Percentiles rank a stretch among this genome's conserved stretches.
phyloP scores from a whole-genome alignment of 2,113 vertebrate genomes.

The Seriola rivoliana region DNA sequence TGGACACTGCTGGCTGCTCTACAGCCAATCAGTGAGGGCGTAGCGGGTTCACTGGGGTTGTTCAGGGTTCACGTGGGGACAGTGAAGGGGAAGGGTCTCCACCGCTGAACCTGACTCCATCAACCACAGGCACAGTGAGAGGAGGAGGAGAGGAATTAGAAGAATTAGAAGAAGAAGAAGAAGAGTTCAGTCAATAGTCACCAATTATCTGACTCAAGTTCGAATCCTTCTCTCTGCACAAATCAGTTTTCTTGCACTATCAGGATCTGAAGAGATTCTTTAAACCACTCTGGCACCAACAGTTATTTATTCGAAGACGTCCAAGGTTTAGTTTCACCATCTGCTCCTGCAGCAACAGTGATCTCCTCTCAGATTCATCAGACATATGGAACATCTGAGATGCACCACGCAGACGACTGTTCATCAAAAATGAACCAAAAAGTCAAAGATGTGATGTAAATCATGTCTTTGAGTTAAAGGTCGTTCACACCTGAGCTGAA shows the following conservation, averaged over 20 bases:
- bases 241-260: conserved; percentile 3
- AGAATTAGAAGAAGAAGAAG: background rate
- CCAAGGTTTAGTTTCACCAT: conserved; percentile 8
- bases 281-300: background rate
- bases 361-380: conserved; percentile 13
- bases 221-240: background rate
- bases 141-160: background rate
- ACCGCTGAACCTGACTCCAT: background rate
- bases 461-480: no score
- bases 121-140: background rate
- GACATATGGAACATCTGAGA: background rate
- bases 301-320: conserved; percentile 24
- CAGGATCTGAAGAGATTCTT: background rate
- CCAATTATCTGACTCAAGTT: background rate
- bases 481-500: no score
- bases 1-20: conserved; percentile 40
- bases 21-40: conserved; percentile 55
- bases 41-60: conserved; percentile 60
- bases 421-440: background rate
- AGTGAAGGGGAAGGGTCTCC: conserved; percentile 25
- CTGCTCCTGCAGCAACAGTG: background rate
- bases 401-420: background rate
- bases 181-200: background rate
- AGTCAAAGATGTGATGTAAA: no score
- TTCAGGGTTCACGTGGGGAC: conserved; percentile 44